Base-by-base conservation (phyloP, 35 echinoderm and acorn worm genomes). In the Holothuria glaberrima region DNA sequence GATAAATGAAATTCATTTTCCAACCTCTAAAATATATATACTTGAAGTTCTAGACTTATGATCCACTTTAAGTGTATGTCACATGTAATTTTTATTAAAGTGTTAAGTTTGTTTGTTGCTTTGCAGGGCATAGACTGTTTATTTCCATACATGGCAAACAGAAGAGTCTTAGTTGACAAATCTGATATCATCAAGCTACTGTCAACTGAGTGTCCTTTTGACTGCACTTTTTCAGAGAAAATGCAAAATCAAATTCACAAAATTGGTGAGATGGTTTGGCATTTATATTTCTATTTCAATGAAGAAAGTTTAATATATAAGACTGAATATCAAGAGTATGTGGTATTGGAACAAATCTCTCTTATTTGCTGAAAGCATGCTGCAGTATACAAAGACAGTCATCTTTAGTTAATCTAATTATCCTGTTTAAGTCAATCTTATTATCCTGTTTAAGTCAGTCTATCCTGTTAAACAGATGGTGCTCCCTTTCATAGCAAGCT, bases 131-230 rank as follows among this genome's bases (percentile, higher is more conserved):
- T 93, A 63, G 41, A 85, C n/a, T 56, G 77, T 22, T 12, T 96
- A 10, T 93, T 86, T 52, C 88, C 94, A 20, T 93, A 79, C 71
- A 35, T 97, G 32, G 54, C 58, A n/a, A 58, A 38, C 14, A 82
- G 94, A 9, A 93, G 88, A 59, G n/a, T 97, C 24, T 30, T 84
- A 2, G 68, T 97, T 52, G 91, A 83, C 19, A 87, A 88, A 67
- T 84, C 90, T 12, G 94, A 97, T 76, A 68, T 97, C 0, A 87
- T 80, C 30, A 91, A 76, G 9, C 74, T 97, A 14, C 58, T 97
- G 21, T 88, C 94, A 1, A 86, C 88, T 54, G 94, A 97, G 62
- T 90, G 90, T 34, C 94, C 94, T 21, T 97, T 93, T 41, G 75
- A 64, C 16, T 70, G 36, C 21, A 88, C 90, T 31, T 87, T 97